A percentile compares a stretch with the other conserved stretches of the same genome.
phyloP scores from a whole-genome alignment of 2,113 vertebrate genomes.

The Melanerpes formicivorus region DNA sequence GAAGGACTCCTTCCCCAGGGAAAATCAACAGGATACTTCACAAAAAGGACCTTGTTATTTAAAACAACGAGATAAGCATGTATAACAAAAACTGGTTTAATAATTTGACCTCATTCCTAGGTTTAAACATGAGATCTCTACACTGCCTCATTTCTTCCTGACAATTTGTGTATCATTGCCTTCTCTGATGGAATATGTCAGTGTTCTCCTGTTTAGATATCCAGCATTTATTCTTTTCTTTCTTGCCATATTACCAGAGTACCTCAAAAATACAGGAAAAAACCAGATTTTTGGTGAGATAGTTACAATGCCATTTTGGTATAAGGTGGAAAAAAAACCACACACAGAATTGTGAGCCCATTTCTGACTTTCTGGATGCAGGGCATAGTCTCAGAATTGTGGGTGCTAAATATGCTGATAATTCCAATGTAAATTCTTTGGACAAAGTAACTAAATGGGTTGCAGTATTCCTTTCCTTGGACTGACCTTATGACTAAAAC shows the following conservation, averaged over 20 bases:
- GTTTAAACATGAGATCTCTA: background rate
- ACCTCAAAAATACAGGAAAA: background rate
- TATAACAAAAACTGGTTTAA: background rate
- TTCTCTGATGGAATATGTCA: background rate
- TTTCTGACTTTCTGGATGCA: conserved; percentile 10
- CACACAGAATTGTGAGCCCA: background rate
- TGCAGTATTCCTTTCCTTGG: background rate
- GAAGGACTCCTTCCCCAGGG: background rate
- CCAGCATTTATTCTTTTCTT: background rate
- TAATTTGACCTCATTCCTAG: background rate
- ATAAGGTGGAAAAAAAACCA: background rate
- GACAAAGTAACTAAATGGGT: background rate
- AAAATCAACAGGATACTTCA: background rate
- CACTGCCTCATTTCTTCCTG: background rate
- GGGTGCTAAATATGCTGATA: background rate
- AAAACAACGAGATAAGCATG: background rate
- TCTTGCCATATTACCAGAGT: background rate
- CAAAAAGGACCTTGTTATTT: background rate
- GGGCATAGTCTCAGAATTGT: background rate
- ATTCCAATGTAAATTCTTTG: background rate
- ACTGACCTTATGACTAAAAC: conserved; percentile 4
- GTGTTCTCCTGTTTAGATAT: background rate
- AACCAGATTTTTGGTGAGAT: background rate
- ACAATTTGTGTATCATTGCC: background rate
- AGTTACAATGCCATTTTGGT: background rate